Evolutionary conservation across 2,797 vertebrate species (phyloP).

Genomic region (Neosalanx taihuensis): DNA sequence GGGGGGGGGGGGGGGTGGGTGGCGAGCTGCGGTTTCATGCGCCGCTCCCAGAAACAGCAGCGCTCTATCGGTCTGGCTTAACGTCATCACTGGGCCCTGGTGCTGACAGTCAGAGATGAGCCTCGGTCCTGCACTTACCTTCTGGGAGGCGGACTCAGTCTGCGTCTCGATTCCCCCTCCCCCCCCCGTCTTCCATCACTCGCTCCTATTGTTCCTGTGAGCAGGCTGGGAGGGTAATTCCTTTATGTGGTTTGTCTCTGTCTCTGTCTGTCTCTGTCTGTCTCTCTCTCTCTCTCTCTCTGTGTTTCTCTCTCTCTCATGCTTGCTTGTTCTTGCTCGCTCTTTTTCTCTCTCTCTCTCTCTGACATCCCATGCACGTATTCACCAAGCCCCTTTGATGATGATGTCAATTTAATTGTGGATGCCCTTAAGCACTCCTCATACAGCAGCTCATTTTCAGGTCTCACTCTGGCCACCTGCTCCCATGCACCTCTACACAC

Average conservation of each 20-base stretch:
- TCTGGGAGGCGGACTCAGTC: not conserved
- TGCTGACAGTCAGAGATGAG: not conserved
- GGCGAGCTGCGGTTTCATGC: not conserved
- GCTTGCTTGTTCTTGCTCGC: conserved; percentile 15
- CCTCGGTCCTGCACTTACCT: not conserved
- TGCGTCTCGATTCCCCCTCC: not conserved
- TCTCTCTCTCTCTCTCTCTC: conserved; percentile 18
- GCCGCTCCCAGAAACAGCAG: not conserved
- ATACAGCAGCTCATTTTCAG: conserved; percentile 61
- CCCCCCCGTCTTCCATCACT: not conserved
- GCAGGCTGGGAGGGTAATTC: not conserved
- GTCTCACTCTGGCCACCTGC: conserved; percentile 60
- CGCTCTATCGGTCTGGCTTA: not conserved
- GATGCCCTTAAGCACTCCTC: conserved; percentile 38
- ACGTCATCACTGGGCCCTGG: not conserved
- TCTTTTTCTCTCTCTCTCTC: not conserved
- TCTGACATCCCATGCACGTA: too few relatives aligned
- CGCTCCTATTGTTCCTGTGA: conserved; percentile 1
- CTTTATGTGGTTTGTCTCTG: conserved; percentile 8
- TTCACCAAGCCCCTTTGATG: conserved; percentile 22
- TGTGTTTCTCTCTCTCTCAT: not conserved
- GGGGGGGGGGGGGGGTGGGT: too few relatives aligned
- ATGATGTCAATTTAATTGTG: conserved; percentile 44
- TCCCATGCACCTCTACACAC: conserved; percentile 31
- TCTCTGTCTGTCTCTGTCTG: not conserved